These are phyloP conservation scores for Xenopus laevis DNA, from an alignment of 2,113 vertebrate species.

Conservation along the genomic window DNA sequence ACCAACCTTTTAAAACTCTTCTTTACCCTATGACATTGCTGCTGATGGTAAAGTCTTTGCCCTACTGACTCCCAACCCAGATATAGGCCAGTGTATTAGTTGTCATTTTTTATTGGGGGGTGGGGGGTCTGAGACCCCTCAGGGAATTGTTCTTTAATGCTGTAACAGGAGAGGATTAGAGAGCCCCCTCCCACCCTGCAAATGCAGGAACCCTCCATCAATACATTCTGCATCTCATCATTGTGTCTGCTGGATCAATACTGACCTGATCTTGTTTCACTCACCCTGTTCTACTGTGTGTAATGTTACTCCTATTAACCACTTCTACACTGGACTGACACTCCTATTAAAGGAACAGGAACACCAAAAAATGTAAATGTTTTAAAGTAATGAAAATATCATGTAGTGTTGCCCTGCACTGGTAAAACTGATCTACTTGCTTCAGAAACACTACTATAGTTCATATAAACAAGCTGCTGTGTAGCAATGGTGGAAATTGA, in stretches of 20 bases:
- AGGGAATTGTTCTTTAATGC: conserved; percentile 34
- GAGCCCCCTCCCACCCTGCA: conserved; percentile 12
- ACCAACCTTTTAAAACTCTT: no score
- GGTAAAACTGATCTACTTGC: no score
- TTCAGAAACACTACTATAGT: no score
- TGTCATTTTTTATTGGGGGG: neutral
- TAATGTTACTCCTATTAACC: no score
- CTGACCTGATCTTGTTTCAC: conserved; percentile 10
- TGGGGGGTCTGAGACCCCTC: neutral
- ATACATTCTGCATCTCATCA: conserved; percentile 19
- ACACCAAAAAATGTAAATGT: no score
- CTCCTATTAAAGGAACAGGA: no score
- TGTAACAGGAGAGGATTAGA: conserved; percentile 30
- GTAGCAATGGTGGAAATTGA: no score
- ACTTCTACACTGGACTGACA: no score
- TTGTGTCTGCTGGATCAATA: conserved; percentile 31
- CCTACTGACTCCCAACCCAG: neutral
- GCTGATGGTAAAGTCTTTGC: conserved; percentile 7
- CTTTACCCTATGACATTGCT: neutral
- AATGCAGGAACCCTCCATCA: conserved; percentile 34
- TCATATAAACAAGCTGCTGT: no score
- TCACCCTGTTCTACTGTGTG: neutral
- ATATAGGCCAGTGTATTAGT: conserved; percentile 26
- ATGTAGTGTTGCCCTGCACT: no score
- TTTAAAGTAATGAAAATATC: no score